Evolutionary conservation across 64 coral and sea anemone genomes (phyloP).

Genomic region (Stichodactyla helianthus): DNA sequence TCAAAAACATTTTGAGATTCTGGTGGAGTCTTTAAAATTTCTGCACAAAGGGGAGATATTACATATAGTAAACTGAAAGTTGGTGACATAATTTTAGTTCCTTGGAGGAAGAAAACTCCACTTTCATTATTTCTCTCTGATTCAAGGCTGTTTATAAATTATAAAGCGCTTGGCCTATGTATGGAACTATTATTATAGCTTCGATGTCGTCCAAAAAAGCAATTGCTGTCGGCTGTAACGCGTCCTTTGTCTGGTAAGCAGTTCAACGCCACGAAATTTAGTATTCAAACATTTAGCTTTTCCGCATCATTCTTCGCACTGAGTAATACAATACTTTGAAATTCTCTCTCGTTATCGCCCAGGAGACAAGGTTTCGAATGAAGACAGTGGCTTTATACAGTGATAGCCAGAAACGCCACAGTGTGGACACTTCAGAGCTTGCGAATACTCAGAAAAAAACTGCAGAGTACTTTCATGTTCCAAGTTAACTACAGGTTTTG

Average conservation of each 20-base stretch:
- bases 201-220: neutral
- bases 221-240: neutral
- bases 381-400: constrained; percentile 86
- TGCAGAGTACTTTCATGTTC: constrained; percentile 53
- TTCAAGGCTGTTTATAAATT: constrained; percentile 1
- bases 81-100: neutral
- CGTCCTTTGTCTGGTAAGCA: neutral
- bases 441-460: constrained; percentile 95
- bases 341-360: neutral
- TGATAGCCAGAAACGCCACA: constrained; percentile 92
- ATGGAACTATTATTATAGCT: neutral
- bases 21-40: neutral
- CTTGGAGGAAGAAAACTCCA: neutral
- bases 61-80: neutral
- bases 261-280: neutral
- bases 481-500: constrained; percentile 78
- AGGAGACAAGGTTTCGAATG: constrained; percentile 26
- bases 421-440: constrained; percentile 82
- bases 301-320: neutral
- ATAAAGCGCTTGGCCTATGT: neutral
- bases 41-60: neutral
- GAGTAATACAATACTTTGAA: neutral
- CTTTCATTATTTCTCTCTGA: neutral
- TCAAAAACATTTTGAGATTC: neutral
- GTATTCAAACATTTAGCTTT: neutral